Conservation (phyloP, 2,113 vertebrate genomes). For the Rhadina sibilatrix region DNA sequence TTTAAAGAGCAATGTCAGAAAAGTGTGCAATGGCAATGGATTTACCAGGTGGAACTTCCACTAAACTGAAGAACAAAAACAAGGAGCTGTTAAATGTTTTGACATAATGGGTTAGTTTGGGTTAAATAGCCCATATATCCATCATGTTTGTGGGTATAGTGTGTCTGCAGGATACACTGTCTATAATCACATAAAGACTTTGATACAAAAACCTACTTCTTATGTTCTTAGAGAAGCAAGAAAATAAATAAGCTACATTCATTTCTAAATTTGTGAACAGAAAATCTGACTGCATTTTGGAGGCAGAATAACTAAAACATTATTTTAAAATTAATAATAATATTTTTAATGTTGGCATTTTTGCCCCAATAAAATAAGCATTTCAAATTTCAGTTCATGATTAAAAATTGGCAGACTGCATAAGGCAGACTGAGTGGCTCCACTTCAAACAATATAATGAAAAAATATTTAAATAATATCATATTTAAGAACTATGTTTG, state of each 20-base stretch:
- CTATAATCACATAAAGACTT: neutral
- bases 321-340: neutral
- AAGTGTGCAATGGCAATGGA: neutral
- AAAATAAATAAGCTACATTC: neutral
- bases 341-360: slow-evolving; percentile 29
- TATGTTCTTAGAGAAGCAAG: neutral
- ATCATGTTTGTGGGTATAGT: neutral
- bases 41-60: neutral
- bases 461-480: slow-evolving; percentile 33
- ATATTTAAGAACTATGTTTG: slow-evolving; percentile 5
- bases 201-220: neutral
- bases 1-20: neutral
- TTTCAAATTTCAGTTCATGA: slow-evolving; percentile 49
- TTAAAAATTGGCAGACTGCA: slow-evolving; percentile 43
- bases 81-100: neutral
- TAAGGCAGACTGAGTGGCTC: slow-evolving; percentile 48
- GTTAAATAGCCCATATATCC: neutral
- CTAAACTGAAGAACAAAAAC: neutral
- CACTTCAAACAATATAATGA: slow-evolving; percentile 51
- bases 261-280: neutral
- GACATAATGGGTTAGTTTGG: neutral
- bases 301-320: slow-evolving; percentile 3
- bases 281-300: neutral
- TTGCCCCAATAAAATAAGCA: slow-evolving; percentile 26
- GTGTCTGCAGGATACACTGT: neutral